phyloP scores from a whole-genome alignment of 2,113 vertebrate genomes.

The Sphyrna mokarran region DNA sequence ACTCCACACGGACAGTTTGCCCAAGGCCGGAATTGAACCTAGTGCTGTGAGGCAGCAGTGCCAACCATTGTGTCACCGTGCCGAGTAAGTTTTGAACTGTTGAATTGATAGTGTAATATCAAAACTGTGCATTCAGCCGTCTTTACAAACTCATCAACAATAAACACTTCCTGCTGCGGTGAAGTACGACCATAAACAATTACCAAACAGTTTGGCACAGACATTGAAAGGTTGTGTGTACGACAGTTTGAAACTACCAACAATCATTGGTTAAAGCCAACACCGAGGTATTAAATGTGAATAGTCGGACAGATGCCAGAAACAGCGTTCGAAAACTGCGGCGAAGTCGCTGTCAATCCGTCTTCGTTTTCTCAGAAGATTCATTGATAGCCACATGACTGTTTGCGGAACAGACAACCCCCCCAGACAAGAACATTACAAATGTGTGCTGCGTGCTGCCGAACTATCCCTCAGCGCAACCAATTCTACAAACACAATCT shows the following conservation, averaged over 20 bases:
- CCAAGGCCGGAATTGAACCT: too few species aligned
- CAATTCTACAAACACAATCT: conserved; percentile 13
- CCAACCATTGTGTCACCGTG: too few species aligned
- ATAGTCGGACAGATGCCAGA: neutral
- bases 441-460: neutral
- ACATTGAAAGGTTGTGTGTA: neutral
- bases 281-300: neutral
- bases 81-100: neutral
- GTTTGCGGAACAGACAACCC: neutral
- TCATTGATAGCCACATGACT: neutral
- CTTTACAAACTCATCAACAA: neutral
- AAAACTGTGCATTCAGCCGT: neutral
- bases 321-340: neutral
- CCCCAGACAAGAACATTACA: neutral
- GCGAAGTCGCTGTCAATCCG: neutral
- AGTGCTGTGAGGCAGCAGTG: too few species aligned
- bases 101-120: neutral
- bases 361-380: neutral
- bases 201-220: neutral
- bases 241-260: neutral
- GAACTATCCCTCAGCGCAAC: neutral
- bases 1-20: too few species aligned
- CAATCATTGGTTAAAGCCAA: neutral
- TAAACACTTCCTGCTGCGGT: neutral
- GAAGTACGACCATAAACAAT: neutral